Conservation (phyloP, 2,797 vertebrate species). For the Myripristis murdjan region DNA sequence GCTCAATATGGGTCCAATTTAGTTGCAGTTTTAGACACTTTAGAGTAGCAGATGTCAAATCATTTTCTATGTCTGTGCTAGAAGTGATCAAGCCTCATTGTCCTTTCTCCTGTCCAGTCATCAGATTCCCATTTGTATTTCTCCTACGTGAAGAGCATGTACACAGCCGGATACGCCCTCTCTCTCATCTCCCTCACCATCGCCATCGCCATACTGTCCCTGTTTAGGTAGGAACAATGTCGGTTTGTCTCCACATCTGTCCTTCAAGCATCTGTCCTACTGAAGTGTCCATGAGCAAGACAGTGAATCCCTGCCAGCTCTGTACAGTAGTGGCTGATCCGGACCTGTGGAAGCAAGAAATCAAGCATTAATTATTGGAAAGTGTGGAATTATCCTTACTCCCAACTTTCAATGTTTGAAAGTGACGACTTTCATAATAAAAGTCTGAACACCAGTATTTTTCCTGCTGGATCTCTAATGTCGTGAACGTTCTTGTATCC, state of each 20-base stretch:
- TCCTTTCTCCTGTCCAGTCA: conserved; percentile 42
- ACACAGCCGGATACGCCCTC: conserved; percentile 91
- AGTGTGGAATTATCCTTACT: too few species aligned
- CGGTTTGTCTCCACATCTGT: neutral
- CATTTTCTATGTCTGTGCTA: neutral
- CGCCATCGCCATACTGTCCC: conserved; percentile 88
- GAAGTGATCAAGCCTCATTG: neutral
- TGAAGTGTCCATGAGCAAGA: neutral
- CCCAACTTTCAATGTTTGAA: too few species aligned
- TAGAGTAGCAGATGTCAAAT: neutral
- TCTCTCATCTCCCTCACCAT: conserved; percentile 89
- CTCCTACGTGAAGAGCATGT: conserved; percentile 92
- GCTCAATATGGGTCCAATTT: too few species aligned
- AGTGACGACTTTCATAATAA: too few species aligned
- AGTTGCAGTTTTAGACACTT: too few species aligned
- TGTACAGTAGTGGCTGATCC: too few species aligned
- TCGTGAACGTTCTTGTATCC: conserved; percentile 6
- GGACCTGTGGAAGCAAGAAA: too few species aligned
- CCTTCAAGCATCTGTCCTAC: neutral
- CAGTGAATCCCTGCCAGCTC: too few species aligned
- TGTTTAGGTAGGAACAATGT: conserved; percentile 88
- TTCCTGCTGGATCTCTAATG: too few species aligned
- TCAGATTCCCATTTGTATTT: conserved; percentile 85
- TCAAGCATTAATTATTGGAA: too few species aligned
- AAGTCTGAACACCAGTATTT: too few species aligned